Evolutionary conservation across 2,888 invertebrate species (phyloP).

Genomic region (Chamaedrilus cognettii): DNA sequence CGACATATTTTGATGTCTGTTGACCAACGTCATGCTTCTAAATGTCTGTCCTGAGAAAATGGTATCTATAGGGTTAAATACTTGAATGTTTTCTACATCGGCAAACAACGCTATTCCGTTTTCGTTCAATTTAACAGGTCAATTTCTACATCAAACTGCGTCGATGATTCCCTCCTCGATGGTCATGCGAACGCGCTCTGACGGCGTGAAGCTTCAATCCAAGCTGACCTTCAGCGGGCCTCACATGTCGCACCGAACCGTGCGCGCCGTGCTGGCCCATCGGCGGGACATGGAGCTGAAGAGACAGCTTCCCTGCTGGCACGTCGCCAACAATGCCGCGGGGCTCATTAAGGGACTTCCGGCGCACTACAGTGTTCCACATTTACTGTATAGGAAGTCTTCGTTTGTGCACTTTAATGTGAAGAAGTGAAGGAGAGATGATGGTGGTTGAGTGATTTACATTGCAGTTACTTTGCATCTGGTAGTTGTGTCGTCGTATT

Average conservation of each 20-base stretch:
- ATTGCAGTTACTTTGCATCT: too few species aligned
- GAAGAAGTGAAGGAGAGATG: too few species aligned
- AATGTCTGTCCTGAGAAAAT: too few species aligned
- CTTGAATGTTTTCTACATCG: too few species aligned
- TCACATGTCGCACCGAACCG: slow-evolving; percentile 17
- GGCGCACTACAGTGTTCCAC: slow-evolving; percentile 27
- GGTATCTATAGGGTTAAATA: too few species aligned
- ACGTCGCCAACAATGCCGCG: slow-evolving; percentile 27
- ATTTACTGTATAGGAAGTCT: slow-evolving; percentile 19
- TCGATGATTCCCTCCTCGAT: slow-evolving; percentile 6
- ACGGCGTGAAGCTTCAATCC: slow-evolving; percentile 6
- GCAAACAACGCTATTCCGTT: too few species aligned
- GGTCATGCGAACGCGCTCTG: not conserved
- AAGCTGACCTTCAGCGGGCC: slow-evolving; percentile 23
- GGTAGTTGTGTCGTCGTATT: too few species aligned
- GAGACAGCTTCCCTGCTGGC: slow-evolving; percentile 33
- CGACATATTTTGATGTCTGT: too few species aligned
- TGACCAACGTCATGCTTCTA: too few species aligned
- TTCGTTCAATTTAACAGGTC: too few species aligned
- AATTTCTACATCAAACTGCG: slow-evolving; percentile 27
- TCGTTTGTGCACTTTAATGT: not conserved
- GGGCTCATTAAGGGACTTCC: slow-evolving; percentile 21
- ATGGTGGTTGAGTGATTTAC: too few species aligned
- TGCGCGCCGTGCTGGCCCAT: slow-evolving; percentile 21
- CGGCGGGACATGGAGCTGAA: slow-evolving; percentile 31